Conservation (phyloP, 2,888 invertebrate genomes). For the Polydrusus cervinus region DNA sequence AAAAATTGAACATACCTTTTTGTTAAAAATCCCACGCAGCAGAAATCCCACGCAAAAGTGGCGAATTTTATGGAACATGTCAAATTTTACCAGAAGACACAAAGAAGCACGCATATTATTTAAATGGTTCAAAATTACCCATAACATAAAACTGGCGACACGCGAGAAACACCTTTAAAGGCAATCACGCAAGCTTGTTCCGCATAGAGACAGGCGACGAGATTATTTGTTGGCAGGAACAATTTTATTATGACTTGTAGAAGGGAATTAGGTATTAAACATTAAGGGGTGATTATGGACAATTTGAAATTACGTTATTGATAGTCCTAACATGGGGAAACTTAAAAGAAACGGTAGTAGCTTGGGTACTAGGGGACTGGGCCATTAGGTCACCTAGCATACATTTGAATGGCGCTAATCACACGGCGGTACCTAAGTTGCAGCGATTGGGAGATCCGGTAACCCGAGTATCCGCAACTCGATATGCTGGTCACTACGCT, state of each 20-base stretch:
- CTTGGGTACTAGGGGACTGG: no score
- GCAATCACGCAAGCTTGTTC: conserved; percentile 38
- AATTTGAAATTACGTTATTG: neutral
- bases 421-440: no score
- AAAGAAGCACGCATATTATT: conserved; percentile 7
- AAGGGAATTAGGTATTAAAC: neutral
- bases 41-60: neutral
- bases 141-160: conserved; percentile 24
- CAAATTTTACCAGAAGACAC: neutral
- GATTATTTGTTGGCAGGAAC: conserved; percentile 11
- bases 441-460: no score
- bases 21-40: neutral
- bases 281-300: neutral
- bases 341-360: no score
- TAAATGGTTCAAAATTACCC: conserved; percentile 19
- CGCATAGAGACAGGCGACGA: conserved; percentile 31
- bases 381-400: no score
- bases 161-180: conserved; percentile 36
- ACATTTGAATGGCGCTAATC: no score
- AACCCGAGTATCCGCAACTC: no score
- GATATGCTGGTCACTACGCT: no score
- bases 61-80: neutral
- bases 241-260: conserved; percentile 21
- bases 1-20: neutral
- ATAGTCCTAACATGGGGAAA: no score